phyloP scores from a whole-genome alignment of 2,797 vertebrate species.

The Oryzias sinensis region DNA sequence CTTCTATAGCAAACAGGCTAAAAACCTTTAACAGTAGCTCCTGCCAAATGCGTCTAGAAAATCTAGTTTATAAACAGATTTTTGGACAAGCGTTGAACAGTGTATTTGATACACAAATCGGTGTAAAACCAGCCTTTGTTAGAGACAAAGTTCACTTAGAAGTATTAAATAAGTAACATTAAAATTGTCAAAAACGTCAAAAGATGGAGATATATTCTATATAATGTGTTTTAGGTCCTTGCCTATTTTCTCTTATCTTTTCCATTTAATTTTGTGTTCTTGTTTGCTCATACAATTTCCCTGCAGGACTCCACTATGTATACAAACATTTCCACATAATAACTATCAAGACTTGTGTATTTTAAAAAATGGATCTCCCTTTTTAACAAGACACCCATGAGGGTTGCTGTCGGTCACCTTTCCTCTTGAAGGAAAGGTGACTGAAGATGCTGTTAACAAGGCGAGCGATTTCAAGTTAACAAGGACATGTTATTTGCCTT shows the following conservation, averaged over 20 bases:
- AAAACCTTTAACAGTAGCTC: too few relatives aligned
- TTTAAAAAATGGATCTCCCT: constrained; percentile 22
- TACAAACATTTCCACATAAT: constrained; percentile 3
- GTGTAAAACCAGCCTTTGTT: too few relatives aligned
- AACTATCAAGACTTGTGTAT: constrained; percentile 1
- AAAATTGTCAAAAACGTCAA: too few relatives aligned
- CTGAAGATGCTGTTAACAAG: constrained; percentile 34
- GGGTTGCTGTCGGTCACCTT: constrained; percentile 28
- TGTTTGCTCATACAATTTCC: not conserved
- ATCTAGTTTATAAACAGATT: too few relatives aligned
- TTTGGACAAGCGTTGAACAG: too few relatives aligned
- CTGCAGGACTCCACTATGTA: not conserved
- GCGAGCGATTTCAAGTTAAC: constrained; percentile 34
- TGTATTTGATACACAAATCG: too few relatives aligned
- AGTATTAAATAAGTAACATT: too few relatives aligned
- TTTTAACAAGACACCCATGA: constrained; percentile 43
- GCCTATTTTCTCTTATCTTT: not conserved
- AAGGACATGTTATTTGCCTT: constrained; percentile 26
- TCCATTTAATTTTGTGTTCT: constrained; percentile 11
- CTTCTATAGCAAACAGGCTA: too few relatives aligned
- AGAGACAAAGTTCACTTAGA: too few relatives aligned
- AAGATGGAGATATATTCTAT: too few relatives aligned
- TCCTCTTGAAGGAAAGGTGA: constrained; percentile 3
- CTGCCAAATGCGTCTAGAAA: too few relatives aligned
- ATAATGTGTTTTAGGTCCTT: too few relatives aligned